These are phyloP conservation scores for Odontophorus gujanensis DNA, from an alignment of 2,113 vertebrate species.

Conservation along the genomic window DNA sequence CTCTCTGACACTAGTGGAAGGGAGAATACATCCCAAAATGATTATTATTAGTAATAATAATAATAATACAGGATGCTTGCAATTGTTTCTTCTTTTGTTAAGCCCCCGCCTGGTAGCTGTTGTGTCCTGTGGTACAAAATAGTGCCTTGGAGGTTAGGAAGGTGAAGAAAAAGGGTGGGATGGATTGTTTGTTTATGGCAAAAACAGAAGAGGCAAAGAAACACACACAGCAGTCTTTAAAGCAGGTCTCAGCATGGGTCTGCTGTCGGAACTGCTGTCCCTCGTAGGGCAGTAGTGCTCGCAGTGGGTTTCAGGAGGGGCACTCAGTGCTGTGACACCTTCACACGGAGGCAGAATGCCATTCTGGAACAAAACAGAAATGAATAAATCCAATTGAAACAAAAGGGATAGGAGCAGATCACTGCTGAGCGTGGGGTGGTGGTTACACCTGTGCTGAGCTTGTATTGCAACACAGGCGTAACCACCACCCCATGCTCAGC, in stretches of 20 bases:
- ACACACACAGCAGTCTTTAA: fast-evolving
- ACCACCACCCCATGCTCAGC: no score
- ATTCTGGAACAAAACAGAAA: neutral
- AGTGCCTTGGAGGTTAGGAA: neutral
- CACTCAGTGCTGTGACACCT: neutral
- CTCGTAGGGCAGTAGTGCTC: neutral
- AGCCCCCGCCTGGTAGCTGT: fast-evolving
- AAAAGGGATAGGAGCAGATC: neutral
- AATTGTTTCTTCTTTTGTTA: neutral
- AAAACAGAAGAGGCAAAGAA: neutral
- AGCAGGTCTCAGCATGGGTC: fast-evolving
- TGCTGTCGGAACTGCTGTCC: fast-evolving
- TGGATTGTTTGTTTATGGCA: neutral
- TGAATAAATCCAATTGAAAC: neutral
- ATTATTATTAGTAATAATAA: fast-evolving
- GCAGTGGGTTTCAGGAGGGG: neutral
- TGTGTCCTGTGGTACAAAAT: no score
- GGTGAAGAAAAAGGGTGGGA: neutral
- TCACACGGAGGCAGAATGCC: neutral
- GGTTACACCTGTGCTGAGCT: no score
- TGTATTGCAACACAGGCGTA: no score
- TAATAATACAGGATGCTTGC: neutral
- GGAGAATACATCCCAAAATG: neutral
- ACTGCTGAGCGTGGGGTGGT: neutral
- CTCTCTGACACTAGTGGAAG: neutral